Evolutionary conservation across 1,140 invertebrate species (phyloP).

Genomic region (Battus philenor): DNA sequence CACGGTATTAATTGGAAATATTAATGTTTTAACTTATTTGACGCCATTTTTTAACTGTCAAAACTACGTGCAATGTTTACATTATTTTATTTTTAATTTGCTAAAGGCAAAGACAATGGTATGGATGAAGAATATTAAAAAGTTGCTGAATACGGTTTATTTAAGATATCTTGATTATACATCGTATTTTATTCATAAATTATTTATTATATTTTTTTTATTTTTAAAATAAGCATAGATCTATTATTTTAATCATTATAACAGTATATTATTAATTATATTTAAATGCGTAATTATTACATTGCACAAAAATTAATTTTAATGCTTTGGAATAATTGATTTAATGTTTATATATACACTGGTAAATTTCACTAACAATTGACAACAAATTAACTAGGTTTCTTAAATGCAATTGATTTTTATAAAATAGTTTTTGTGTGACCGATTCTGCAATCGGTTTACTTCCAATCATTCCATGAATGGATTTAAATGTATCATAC

Average conservation of each 20-base stretch:
- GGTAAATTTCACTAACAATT: conserved; percentile 36
- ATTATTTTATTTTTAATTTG: too few relatives aligned
- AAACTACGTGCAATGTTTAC: too few relatives aligned
- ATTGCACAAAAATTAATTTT: neutral
- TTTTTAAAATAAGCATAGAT: conserved; percentile 4
- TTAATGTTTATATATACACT: conserved; percentile 24
- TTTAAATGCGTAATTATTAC: neutral
- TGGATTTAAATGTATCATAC: too few relatives aligned
- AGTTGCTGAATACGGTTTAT: too few relatives aligned
- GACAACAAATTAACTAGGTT: conserved; percentile 32
- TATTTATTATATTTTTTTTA: neutral
- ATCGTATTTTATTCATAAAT: neutral
- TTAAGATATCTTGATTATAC: neutral
- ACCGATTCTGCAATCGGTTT: too few relatives aligned
- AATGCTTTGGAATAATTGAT: conserved; percentile 1
- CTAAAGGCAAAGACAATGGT: too few relatives aligned
- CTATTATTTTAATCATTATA: conserved; percentile 2
- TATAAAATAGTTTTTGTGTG: too few relatives aligned
- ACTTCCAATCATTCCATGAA: conserved; percentile 3
- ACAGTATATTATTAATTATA: neutral
- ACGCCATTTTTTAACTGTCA: too few relatives aligned
- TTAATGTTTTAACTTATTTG: too few relatives aligned
- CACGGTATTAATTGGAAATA: too few relatives aligned
- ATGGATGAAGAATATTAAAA: too few relatives aligned
- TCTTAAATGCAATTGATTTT: conserved; percentile 32